phyloP scores from a whole-genome alignment of 2,888 invertebrate genomes.

The Melinopterus prodromus region DNA sequence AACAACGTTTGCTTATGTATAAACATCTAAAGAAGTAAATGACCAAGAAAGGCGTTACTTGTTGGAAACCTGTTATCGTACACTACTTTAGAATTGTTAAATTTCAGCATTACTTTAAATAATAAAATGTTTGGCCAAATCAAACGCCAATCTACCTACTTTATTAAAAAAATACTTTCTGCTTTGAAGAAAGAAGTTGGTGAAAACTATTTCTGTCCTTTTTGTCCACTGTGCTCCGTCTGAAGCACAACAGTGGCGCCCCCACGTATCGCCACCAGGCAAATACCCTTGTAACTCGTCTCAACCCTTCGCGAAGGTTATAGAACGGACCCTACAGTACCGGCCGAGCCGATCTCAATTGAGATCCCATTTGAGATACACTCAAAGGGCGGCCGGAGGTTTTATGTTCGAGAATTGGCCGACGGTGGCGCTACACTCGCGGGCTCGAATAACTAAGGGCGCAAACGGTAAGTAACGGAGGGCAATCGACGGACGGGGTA shows the following conservation, averaged over 20 bases:
- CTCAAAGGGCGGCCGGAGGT: neutral
- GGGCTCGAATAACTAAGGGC: neutral
- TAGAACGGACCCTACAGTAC: neutral
- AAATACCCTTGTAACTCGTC: neutral
- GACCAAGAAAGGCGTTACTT: too few species aligned
- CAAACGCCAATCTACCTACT: too few species aligned
- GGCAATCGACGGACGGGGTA: neutral
- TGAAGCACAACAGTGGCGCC: neutral
- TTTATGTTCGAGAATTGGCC: neutral
- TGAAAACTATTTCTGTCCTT: too few species aligned
- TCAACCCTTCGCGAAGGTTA: neutral
- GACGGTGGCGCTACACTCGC: neutral
- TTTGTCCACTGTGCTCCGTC: too few species aligned
- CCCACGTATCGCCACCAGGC: neutral
- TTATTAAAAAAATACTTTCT: too few species aligned
- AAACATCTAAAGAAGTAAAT: too few species aligned
- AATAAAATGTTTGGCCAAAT: too few species aligned
- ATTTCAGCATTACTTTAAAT: too few species aligned
- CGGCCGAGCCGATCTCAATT: conserved; percentile 18
- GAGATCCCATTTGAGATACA: conserved; percentile 28
- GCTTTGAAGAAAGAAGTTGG: too few species aligned
- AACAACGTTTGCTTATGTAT: too few species aligned
- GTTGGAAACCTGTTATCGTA: too few species aligned
- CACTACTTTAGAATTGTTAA: too few species aligned
- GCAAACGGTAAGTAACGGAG: neutral